Base-by-base conservation (phyloP, 2,888 invertebrate species). In the Helleia helle region DNA sequence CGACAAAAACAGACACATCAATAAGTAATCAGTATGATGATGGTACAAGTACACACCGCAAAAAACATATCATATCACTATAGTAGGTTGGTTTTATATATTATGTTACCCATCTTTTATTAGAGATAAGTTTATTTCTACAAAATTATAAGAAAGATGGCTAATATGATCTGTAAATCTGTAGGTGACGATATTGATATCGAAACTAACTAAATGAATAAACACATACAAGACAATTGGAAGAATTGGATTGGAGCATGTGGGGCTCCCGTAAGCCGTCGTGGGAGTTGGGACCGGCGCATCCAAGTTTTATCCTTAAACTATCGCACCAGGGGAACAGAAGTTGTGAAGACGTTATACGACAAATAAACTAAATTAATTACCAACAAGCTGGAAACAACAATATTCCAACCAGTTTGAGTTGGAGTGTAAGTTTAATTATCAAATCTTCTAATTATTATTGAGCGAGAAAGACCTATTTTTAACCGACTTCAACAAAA, bases 301-400 rank as follows among this genome's bases (percentile, higher is more conserved):
- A 11, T n/a, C 12, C 12, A 22, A 34, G 34, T 34, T 34, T 22
- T 34, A 34, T 34, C 34, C 8, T 34, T 34, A 22, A 34, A 34
- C 34, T 34, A 34, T 22, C 22, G 18, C 18, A 34, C 11, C 22
- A 34, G 8, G 34, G 22, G 34, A 34, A 13, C 22, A 8, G 18
- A 34, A 34, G 34, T 34, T 34, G 4, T 11, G n/a, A 22, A 22
- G 12, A 22, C 12, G 34, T 34, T 17, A 30, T 30, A 8, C 11
- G 22, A 34, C 34, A 34, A 22, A 34, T 22, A 34, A 34, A 34
- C 18, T 34, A 34, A 34, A 34, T 34, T 34, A 34, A 34, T 34
- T 34, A 34, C 7, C 34, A 22, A 18, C 34, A 34, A 34, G 18
- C 34, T 7, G 8, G 12, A 22, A 34, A 31, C 17, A 31, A 34